phyloP scores from a whole-genome alignment of 2,888 invertebrate species.

The Drosophila borborema region DNA sequence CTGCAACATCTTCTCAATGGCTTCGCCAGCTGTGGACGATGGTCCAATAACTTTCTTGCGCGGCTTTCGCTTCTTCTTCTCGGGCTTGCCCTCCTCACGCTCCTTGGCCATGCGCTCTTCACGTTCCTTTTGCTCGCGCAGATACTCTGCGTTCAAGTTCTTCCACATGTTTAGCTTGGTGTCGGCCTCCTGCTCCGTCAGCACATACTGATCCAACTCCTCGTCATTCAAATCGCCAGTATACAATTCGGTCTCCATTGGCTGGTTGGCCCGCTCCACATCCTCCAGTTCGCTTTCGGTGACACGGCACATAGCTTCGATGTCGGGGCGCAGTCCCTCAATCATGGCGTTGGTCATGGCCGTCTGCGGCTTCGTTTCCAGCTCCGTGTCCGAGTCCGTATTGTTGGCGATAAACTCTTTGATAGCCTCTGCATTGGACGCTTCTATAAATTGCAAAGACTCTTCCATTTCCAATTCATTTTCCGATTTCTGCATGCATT shows the following conservation, averaged over 20 bases:
- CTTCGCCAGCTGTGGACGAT: slow-evolving; percentile 92
- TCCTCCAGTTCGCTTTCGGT: slow-evolving; percentile 85
- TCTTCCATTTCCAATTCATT: slow-evolving; percentile 84
- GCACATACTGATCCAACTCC: slow-evolving; percentile 94
- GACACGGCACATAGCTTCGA: slow-evolving; percentile 92
- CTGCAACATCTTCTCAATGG: slow-evolving; percentile 97
- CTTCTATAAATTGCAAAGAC: slow-evolving; percentile 85
- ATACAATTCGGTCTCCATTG: slow-evolving; percentile 85
- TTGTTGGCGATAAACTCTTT: slow-evolving; percentile 83
- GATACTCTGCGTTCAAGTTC: slow-evolving; percentile 93
- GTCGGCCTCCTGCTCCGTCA: slow-evolving; percentile 91
- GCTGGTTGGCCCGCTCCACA: slow-evolving; percentile 83
- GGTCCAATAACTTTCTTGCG: slow-evolving; percentile 89
- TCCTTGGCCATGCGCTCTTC: slow-evolving; percentile 92
- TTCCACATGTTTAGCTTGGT: slow-evolving; percentile 95
- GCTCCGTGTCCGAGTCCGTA: slow-evolving; percentile 62
- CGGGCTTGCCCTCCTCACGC: slow-evolving; percentile 94
- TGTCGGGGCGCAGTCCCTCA: slow-evolving; percentile 88
- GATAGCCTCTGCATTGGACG: slow-evolving; percentile 86
- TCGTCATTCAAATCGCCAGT: slow-evolving; percentile 93
- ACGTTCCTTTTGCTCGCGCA: slow-evolving; percentile 94
- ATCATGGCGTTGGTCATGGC: slow-evolving; percentile 61
- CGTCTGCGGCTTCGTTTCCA: slow-evolving; percentile 23
- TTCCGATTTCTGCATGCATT: slow-evolving; percentile 37
- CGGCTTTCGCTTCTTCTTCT: slow-evolving; percentile 90